A percentile compares a stretch with the other conserved stretches of the same genome.
phyloP scores from a whole-genome alignment of 2,797 vertebrate genomes.

The Coregonus suidteri region DNA sequence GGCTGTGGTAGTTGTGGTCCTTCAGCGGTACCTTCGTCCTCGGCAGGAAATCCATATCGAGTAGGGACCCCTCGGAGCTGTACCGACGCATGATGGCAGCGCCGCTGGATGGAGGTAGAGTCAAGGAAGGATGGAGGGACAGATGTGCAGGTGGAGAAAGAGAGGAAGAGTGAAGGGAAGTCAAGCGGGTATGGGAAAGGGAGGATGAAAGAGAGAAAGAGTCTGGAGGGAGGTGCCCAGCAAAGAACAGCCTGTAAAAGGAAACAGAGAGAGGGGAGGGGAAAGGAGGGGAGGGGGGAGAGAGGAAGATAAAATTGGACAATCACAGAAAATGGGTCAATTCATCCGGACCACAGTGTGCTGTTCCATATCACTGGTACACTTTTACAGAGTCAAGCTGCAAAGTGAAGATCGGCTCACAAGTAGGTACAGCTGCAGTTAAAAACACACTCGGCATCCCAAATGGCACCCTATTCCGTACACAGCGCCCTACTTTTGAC shows the following conservation, averaged over 20 bases:
- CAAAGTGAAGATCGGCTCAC: not conserved
- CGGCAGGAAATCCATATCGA: conserved; percentile 71
- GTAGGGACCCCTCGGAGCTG: conserved; percentile 79
- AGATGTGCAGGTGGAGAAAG: not conserved
- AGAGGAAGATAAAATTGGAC: conserved; percentile 9
- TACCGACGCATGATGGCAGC: conserved; percentile 68
- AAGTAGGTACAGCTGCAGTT: not conserved
- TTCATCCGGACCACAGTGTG: not conserved
- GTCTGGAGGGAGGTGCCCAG: conserved; percentile 2
- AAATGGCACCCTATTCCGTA: not conserved
- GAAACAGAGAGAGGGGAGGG: not conserved
- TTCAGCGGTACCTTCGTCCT: conserved; percentile 57
- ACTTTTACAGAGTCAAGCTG: not conserved
- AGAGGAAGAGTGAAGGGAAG: not conserved
- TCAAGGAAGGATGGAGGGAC: not conserved
- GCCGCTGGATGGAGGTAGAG: not conserved
- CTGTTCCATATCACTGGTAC: not conserved
- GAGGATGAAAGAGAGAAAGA: conserved; percentile 1
- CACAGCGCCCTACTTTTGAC: not conserved
- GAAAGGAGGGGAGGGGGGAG: not conserved
- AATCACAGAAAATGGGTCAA: conserved; percentile 17
- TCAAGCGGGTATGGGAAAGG: conserved; percentile 17
- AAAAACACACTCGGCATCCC: not conserved
- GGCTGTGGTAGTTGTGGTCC: conserved; percentile 6
- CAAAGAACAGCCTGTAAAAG: conserved; percentile 14